Evolutionary conservation across 2,888 invertebrate genomes (phyloP).

Genomic region (Cerceris rybyensis): DNA sequence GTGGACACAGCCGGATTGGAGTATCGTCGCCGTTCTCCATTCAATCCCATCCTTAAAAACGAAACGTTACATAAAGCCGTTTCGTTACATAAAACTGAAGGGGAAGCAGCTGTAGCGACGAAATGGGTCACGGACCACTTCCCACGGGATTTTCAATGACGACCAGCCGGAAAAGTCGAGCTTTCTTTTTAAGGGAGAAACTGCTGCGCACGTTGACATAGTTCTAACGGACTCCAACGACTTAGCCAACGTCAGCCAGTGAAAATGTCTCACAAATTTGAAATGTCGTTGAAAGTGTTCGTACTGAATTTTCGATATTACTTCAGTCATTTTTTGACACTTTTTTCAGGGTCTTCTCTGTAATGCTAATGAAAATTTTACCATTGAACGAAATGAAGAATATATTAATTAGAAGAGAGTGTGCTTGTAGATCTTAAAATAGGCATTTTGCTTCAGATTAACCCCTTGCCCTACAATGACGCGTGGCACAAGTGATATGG

Average conservation of each 20-base stretch:
- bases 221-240: constrained; percentile 1
- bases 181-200: constrained; percentile 15
- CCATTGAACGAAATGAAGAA: no score
- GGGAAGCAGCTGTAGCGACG: constrained; percentile 19
- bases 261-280: background rate
- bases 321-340: no score
- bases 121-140: constrained; percentile 53
- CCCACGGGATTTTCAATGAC: constrained; percentile 50
- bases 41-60: constrained; percentile 35
- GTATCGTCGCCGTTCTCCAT: constrained; percentile 1
- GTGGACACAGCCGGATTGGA: constrained; percentile 14
- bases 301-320: background rate
- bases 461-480: no score
- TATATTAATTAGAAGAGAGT: no score
- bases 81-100: constrained; percentile 39
- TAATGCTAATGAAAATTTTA: no score
- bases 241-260: background rate
- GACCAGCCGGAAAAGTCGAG: constrained; percentile 36
- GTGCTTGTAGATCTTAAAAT: no score
- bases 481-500: no score
- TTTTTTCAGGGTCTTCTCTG: no score
- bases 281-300: background rate
- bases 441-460: no score
- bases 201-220: constrained; percentile 9
- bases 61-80: constrained; percentile 14